Evolutionary conservation across 2,113 vertebrate genomes (phyloP).

Genomic region (Sialia sialis): DNA sequence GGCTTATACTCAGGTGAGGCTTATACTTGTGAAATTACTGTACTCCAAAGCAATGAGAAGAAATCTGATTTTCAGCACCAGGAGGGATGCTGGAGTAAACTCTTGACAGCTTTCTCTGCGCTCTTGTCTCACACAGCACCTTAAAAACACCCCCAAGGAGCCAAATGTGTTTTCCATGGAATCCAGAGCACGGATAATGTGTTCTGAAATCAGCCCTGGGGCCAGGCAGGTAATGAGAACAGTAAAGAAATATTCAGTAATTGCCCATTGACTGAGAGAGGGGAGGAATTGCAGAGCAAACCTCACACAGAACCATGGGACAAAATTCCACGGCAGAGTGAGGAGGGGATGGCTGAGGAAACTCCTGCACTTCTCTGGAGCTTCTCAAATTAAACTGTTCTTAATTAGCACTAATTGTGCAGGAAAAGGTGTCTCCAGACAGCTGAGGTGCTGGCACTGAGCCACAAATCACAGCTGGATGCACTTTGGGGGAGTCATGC

Average conservation of each 20-base stretch:
- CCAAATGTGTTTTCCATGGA: not conserved
- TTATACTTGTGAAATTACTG: too few species aligned
- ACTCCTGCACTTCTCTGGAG: not conserved
- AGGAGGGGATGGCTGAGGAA: not conserved
- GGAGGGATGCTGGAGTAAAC: not conserved
- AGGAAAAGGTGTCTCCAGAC: not conserved
- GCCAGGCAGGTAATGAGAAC: not conserved
- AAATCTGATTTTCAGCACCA: not conserved
- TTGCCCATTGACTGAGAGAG: not conserved
- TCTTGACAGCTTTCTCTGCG: not conserved
- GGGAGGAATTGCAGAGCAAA: not conserved
- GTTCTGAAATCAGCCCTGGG: not conserved
- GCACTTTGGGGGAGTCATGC: not conserved
- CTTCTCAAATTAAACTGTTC: not conserved
- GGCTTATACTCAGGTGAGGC: too few species aligned
- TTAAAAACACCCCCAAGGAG: not conserved
- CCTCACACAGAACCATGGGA: fast-evolving
- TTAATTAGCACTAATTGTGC: not conserved
- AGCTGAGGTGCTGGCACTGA: not conserved
- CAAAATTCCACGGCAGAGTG: not conserved
- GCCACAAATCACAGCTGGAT: not conserved
- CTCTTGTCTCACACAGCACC: not conserved
- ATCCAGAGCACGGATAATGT: not conserved
- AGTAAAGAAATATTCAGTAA: not conserved
- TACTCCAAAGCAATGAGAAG: not conserved